phyloP scores from a whole-genome alignment of 2,113 vertebrate species.

The Sander vitreus region DNA sequence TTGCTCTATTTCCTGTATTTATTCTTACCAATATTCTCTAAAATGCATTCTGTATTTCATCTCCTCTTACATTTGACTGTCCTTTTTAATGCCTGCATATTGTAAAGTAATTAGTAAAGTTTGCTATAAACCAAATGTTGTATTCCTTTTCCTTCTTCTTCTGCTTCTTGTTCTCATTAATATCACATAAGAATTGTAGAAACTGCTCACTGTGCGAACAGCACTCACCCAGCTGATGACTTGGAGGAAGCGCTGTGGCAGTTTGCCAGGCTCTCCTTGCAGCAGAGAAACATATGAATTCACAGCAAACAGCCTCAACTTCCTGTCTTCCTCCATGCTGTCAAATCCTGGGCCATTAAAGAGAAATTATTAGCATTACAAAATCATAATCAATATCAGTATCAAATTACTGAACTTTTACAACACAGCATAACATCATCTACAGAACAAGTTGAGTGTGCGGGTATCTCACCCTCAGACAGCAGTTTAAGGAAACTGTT shows the following conservation, averaged over 20 bases:
- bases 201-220: not conserved
- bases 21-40: not conserved
- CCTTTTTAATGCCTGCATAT: not conserved
- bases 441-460: not conserved
- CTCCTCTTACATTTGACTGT: not conserved
- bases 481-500: constrained; percentile 93
- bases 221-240: constrained; percentile 97
- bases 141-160: not conserved
- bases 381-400: not conserved
- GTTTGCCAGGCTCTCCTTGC: constrained; percentile 79
- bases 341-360: constrained; percentile 84
- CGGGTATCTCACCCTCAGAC: constrained; percentile 88
- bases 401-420: not conserved
- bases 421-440: not conserved
- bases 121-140: not conserved
- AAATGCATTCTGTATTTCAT: not conserved
- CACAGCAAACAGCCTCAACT: constrained; percentile 91
- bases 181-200: not conserved
- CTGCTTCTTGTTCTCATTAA: not conserved
- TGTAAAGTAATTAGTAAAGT: not conserved
- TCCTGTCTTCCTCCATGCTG: constrained; percentile 87
- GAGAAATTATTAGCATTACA: not conserved
- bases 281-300: constrained; percentile 89
- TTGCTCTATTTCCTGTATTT: not conserved
- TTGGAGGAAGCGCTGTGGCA: constrained; percentile 95